These are phyloP conservation scores for Drosophila triauraria DNA, from an alignment of 1,140 invertebrate genomes.

Conservation along the genomic window DNA sequence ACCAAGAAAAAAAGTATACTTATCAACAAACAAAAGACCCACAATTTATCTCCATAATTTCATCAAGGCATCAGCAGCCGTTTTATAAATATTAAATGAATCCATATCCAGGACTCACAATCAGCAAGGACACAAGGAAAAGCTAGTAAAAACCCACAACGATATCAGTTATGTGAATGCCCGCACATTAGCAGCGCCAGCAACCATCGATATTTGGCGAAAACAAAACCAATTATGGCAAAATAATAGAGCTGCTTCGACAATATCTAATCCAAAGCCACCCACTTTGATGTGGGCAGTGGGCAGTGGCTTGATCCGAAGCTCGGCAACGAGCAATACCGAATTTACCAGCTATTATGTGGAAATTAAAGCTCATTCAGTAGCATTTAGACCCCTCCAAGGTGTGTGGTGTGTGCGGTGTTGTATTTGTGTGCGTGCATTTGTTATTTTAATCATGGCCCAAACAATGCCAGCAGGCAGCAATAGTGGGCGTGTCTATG, in stretches of 20 bases:
- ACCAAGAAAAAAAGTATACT: no score
- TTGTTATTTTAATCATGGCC: conserved; percentile 60
- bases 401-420: background rate
- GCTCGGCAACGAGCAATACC: conserved; percentile 35
- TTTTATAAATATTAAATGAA: background rate
- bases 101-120: background rate
- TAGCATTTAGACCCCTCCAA: conserved; percentile 19
- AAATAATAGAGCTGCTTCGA: conserved; percentile 54
- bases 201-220: conserved; percentile 30
- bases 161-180: background rate
- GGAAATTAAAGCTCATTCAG: conserved; percentile 62
- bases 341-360: conserved; percentile 62
- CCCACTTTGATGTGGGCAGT: conserved; percentile 14
- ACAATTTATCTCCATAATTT: background rate
- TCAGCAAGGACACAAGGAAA: background rate
- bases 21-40: no score
- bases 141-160: background rate
- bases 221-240: conserved; percentile 60
- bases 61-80: background rate
- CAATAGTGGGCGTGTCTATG: conserved; percentile 60
- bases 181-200: conserved; percentile 10
- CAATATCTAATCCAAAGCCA: conserved; percentile 19
- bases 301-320: conserved; percentile 1
- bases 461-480: conserved; percentile 40
- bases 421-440: conserved; percentile 14